phyloP scores from a whole-genome alignment of 2,797 vertebrate species.

The Sternarchorhynchus goeldii region DNA sequence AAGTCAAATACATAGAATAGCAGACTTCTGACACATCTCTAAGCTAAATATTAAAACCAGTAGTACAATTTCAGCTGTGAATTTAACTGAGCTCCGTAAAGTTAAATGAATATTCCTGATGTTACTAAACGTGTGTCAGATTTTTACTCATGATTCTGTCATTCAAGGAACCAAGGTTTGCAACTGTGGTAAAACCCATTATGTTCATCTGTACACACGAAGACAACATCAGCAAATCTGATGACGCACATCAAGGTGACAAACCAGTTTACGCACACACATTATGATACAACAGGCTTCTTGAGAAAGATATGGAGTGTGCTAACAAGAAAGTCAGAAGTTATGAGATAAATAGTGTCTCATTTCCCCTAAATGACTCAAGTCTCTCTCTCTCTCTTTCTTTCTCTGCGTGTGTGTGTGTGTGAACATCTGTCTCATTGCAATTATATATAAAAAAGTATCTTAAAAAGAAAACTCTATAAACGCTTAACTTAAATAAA shows the following conservation, averaged over 20 bases:
- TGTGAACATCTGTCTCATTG: constrained; percentile 24
- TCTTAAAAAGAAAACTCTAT: too few species aligned
- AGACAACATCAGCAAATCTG: constrained; percentile 12
- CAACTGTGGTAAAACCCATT: constrained; percentile 45
- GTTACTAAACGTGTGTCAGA: constrained; percentile 4
- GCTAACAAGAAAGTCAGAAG: constrained; percentile 14
- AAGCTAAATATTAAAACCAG: background rate
- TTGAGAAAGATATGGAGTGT: constrained; percentile 47
- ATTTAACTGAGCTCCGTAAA: background rate
- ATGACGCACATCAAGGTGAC: constrained; percentile 58
- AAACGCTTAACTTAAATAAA: too few species aligned
- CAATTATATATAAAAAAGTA: background rate
- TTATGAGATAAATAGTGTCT: constrained; percentile 48
- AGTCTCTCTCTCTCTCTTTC: background rate
- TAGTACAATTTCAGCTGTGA: background rate
- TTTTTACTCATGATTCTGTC: constrained; percentile 42
- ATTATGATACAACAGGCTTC: constrained; percentile 55
- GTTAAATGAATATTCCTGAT: background rate
- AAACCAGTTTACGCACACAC: constrained; percentile 6
- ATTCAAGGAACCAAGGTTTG: constrained; percentile 36
- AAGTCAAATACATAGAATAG: background rate
- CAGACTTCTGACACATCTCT: background rate
- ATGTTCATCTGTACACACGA: constrained; percentile 13
- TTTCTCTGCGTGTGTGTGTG: constrained; percentile 12
- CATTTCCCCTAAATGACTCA: constrained; percentile 68